Base-by-base conservation (phyloP, 2,797 vertebrate species). In the Gymnocypris eckloni region DNA sequence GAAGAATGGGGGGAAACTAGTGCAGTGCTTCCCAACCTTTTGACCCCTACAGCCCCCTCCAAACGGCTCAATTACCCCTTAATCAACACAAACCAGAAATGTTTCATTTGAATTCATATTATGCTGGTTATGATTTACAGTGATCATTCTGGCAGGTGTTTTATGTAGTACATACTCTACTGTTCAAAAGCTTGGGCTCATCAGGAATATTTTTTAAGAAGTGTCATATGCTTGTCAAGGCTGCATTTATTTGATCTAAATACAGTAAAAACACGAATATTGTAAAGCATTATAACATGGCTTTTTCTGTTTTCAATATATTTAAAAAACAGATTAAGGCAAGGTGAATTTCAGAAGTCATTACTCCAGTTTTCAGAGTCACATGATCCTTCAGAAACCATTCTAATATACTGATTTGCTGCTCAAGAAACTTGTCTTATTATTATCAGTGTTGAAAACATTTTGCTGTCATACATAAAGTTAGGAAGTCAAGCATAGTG, bases 11-110 rank as follows among this genome's bases (percentile, higher is more conserved):
- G n/a, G 9, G 15, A 33, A 37, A 37, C 59, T n/a, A 56, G 69
- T 52, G 82, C 72, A 78, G 22, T 50, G 72, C 77, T 76, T 48
- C 59, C 72, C 52, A 84, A 52, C 22, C 50, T 41, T 71, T 25
- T 81, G 20, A 69, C 45, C 61, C 43, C 11, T 45, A 66, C 15
- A 48, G 41, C 15, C 25, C 25, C 9, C 18, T 43, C n/a, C 48
- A 22, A 20, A 18, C 28, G 22, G 8, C 78, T 64, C 12, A 61
- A 45, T 16, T 18, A 64, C 2, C 28, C 78, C 25, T 33, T 69
- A 41, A 79, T 64, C n/a, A 45, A 18, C 54, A 79, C 77, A 79
- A 64, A 79, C 39, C 56, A 79, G 37, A 18, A 64, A 61, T 61
- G 22, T 28, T 45, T 64, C 1, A 43, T 48, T 73, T 73, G 0